These are phyloP conservation scores for Carposina sasakii DNA, from an alignment of 1,140 invertebrate species.

Conservation along the genomic window DNA sequence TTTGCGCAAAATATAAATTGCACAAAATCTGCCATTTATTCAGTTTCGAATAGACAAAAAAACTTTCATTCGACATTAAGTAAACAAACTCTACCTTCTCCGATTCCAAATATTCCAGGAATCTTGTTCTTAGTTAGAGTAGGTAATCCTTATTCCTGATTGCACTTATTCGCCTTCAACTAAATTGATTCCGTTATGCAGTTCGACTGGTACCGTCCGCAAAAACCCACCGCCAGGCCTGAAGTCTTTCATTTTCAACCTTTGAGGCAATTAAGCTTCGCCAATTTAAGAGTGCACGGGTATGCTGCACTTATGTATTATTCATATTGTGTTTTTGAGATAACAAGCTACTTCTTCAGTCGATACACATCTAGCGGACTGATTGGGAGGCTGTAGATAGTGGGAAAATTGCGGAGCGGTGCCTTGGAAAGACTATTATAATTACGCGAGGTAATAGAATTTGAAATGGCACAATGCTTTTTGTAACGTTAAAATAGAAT, in stretches of 20 bases:
- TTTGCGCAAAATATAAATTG: too few species aligned
- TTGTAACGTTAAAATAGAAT: too few species aligned
- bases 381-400: constrained; percentile 48
- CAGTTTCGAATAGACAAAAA: too few species aligned
- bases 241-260: constrained; percentile 67
- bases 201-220: constrained; percentile 32
- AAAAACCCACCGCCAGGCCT: constrained; percentile 25
- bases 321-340: constrained; percentile 71
- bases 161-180: too few species aligned
- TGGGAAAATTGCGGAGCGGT: constrained; percentile 27
- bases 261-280: constrained; percentile 69
- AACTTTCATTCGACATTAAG: too few species aligned
- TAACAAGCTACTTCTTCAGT: constrained; percentile 64
- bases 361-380: constrained; percentile 67
- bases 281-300: constrained; percentile 62
- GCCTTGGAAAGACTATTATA: constrained; percentile 39
- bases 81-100: too few species aligned
- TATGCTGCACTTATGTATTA: constrained; percentile 64
- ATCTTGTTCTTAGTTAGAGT: too few species aligned
- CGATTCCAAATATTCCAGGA: too few species aligned
- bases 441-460: too few species aligned
- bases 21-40: too few species aligned
- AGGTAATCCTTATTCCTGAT: too few species aligned
- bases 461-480: too few species aligned
- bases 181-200: constrained; percentile 51